Evolutionary conservation across 2,113 vertebrate genomes (phyloP).

Genomic region (Thomomys bottae): DNA sequence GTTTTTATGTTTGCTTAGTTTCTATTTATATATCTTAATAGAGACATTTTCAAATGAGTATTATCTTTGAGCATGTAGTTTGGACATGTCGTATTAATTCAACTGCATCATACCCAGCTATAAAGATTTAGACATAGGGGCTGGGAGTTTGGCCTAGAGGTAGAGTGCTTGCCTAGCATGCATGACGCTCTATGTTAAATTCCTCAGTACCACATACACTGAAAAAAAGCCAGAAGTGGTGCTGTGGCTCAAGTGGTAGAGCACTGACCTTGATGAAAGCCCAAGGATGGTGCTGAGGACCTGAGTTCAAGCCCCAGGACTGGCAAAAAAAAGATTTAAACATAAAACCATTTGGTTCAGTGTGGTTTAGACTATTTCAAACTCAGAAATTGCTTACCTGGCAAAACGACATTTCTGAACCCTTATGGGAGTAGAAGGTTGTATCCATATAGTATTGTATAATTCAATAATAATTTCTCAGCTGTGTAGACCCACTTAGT

Average conservation of each 20-base stretch:
- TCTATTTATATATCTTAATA: background rate
- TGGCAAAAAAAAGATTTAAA: background rate
- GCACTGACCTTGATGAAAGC: no score
- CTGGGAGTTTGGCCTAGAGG: no score
- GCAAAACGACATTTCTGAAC: constrained; percentile 11
- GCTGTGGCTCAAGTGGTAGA: no score
- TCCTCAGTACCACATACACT: no score
- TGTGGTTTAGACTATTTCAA: background rate
- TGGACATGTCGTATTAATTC: background rate
- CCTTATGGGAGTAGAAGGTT: background rate
- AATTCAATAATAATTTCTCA: background rate
- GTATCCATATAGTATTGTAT: background rate
- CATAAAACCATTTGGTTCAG: background rate
- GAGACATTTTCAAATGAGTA: background rate
- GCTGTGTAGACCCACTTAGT: background rate
- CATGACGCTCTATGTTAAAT: no score
- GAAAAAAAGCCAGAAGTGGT: no score
- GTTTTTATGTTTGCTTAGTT: background rate
- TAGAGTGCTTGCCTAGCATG: no score
- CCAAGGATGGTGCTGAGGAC: no score
- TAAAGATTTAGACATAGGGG: background rate
- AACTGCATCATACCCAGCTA: background rate
- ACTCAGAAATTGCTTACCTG: background rate
- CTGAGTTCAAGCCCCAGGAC: no score
- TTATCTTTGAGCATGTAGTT: background rate